Base-by-base conservation (phyloP, 1,140 invertebrate species). In the Drosophila pallidifrons region DNA sequence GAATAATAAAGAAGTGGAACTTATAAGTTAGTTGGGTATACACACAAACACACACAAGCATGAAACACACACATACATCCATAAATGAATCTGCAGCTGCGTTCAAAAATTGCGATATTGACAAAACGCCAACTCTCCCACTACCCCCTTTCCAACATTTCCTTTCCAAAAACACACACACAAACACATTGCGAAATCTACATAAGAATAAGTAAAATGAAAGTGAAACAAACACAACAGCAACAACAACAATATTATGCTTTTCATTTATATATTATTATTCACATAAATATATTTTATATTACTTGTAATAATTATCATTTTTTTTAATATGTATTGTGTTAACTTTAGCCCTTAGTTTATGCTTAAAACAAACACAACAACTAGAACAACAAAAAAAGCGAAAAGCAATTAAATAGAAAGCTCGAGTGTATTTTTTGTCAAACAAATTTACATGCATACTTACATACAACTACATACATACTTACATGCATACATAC, bases 361-460 rank as follows among this genome's bases (percentile, higher is more conserved):
- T 76, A 72, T 72, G 60, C 65, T 65, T 72, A 72, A 76, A 64
- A 49, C 51, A 75, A 70, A 65, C 16, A 59, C 10, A 75, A 75
- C 47, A 13, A 49, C 43, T 25, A 25, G 7, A 32, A 32, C 35
- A 38, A 38, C 35, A 25, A 59, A 38, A 16, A 71, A 64, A 54
- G 20, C 59, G 32, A 20, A 51, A 64, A 64, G 15, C 8, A 65
- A 66, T 58, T 51, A 52, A 60, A 66, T 65, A 60, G 46, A 73
- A 67, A 79, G 79, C 41, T 20, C 28, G 80, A 82, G 74, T 89
- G 83, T 88, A 89, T 88, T 89, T 88, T 88, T 88, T 88, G 83
- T 88, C 83, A 89, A 88, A 88, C 83, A 88, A 87, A 87, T 80
- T 80, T 87, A 87, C 79, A 88, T 82, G 81, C 68, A 66, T 10